Evolutionary conservation across 2,113 vertebrate genomes (phyloP), one percentile per base, ranked within the genome.

Genomic region (Talpa occidentalis): DNA sequence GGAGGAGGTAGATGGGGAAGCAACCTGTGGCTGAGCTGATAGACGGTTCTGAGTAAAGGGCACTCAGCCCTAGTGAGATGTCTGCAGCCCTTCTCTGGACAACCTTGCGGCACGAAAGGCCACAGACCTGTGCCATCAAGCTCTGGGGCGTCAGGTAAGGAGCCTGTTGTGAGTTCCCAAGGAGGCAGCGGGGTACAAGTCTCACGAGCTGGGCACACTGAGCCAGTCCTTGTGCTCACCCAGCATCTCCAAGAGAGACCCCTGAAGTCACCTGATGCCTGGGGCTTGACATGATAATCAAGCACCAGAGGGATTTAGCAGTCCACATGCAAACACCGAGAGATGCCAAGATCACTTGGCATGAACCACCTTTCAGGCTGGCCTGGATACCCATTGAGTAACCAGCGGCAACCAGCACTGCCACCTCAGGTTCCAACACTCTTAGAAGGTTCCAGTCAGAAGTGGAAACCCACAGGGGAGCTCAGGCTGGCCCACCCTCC

Each of bases 141-240:
- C n/a, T 69, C 26, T 6, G 22, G 10, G 40, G 42, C 59, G 10
- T n/a, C 56, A 37, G 42, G 22, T 40, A 15, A 76, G 37, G 62
- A 52, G 28, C 32, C 40, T 49, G 32, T 10, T 5, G 30, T 0
- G 49, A 37, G 37, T 3, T 24, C 30, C 70, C 10, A 0, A 85
- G 93, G 74, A 83, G 3, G 37, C 42, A 3, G 5, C 0, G 28
- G 52, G 6, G 24, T 26, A 22, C 28, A 5, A 22, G 86, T 60
- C 73, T 90, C 7, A 6, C 0, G 0, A 30, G 11, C 28, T 0
- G 0, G 76, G 67, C 0, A 0, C 3, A 3, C 69, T 59, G 35
- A 49, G 30, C 88, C 0, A 3, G 88, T 22, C 62, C 16, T 52
- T 4, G 54, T 72, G 44, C n/a, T 87, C 26, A n/a, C 14, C 28